A percentile compares a stretch with the other conserved stretches of the same genome.
Evolutionary conservation across 2,888 invertebrate species (phyloP).

Genomic region (Chrysotoxum bicinctum): DNA sequence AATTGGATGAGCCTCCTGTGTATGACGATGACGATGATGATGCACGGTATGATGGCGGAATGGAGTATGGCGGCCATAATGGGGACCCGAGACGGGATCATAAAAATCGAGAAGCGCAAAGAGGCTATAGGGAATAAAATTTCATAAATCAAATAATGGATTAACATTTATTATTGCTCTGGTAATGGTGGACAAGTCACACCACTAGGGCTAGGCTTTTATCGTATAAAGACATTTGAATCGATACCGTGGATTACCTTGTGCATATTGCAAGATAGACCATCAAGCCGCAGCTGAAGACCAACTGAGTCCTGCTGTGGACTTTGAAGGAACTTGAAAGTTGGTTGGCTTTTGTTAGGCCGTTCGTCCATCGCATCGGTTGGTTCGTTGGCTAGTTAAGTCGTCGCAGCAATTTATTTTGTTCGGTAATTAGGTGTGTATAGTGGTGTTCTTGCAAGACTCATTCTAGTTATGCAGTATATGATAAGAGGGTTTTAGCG

Average conservation of each 20-base stretch:
- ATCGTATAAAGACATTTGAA: slow-evolving; percentile 67
- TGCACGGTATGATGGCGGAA: not conserved
- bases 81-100: slow-evolving; percentile 1
- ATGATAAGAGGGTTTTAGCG: slow-evolving; percentile 2
- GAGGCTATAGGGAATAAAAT: slow-evolving; percentile 60
- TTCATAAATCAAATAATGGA: slow-evolving; percentile 75
- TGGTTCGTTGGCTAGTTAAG: slow-evolving; percentile 64
- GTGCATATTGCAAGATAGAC: slow-evolving; percentile 45
- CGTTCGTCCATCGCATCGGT: too few relatives aligned
- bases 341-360: not conserved
- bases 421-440: slow-evolving; percentile 71
- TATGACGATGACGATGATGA: slow-evolving; percentile 11
- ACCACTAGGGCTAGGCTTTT: slow-evolving; percentile 67
- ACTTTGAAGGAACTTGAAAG: not conserved
- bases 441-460: slow-evolving; percentile 50
- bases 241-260: slow-evolving; percentile 50
- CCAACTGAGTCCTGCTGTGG: not conserved
- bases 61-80: slow-evolving; percentile 18
- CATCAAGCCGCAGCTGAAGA: not conserved
- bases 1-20: slow-evolving; percentile 24
- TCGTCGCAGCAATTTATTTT: slow-evolving; percentile 71
- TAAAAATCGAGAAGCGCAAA: slow-evolving; percentile 32
- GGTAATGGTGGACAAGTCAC: slow-evolving; percentile 73
- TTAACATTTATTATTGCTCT: slow-evolving; percentile 74
- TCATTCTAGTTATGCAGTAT: slow-evolving; percentile 20